A percentile compares a stretch with the other conserved stretches of the same genome.
phyloP scores from a whole-genome alignment of 2,113 vertebrate genomes.

The Pterocles burchelli region DNA sequence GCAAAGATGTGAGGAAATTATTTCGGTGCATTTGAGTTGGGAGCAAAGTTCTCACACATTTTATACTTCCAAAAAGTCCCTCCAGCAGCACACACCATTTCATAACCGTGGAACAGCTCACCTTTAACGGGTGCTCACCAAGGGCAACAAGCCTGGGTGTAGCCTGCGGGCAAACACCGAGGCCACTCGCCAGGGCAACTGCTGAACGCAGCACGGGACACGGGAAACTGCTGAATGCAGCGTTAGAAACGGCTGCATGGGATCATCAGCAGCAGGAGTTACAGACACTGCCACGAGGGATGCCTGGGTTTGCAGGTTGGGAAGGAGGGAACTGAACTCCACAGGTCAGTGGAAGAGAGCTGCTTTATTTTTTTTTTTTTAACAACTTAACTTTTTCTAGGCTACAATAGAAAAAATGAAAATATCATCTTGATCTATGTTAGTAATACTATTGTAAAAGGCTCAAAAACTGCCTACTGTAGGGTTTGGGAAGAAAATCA shows the following conservation, averaged over 20 bases:
- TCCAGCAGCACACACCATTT: background rate
- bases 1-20: background rate
- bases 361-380: too few species aligned
- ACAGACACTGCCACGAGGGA: background rate
- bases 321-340: background rate
- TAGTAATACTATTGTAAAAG: background rate
- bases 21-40: background rate
- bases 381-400: background rate
- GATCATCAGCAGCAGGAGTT: background rate
- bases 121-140: background rate
- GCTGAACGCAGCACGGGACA: background rate
- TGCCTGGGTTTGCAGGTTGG: background rate
- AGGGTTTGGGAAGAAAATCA: background rate
- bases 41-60: background rate
- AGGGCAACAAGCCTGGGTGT: background rate
- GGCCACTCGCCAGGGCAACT: background rate
- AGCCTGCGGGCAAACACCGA: background rate
- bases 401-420: background rate
- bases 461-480: background rate
- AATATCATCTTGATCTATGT: background rate
- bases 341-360: background rate
- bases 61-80: background rate
- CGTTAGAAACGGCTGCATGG: background rate
- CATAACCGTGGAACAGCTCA: rapidly evolving
- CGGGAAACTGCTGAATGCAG: rapidly evolving